Percentiles rank a stretch among this genome's conserved stretches.
Conservation (phyloP, 2,113 vertebrate species). For the Hippocampus zosterae region DNA sequence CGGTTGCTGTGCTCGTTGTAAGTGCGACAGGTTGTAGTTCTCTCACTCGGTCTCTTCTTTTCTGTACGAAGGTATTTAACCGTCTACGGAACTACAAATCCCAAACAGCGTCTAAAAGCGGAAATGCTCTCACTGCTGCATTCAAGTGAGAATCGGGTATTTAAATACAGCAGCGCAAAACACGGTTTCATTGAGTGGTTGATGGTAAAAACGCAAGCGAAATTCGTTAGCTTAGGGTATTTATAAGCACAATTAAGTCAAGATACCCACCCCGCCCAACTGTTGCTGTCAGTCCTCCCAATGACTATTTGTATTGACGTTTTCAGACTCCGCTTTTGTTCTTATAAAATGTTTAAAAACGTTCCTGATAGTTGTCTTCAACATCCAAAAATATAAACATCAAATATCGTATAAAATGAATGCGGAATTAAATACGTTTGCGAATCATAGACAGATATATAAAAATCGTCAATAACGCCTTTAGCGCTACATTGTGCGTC, state of each 20-base stretch:
- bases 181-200: background rate
- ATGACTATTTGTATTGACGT: background rate
- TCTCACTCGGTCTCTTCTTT: slow-evolving; percentile 5
- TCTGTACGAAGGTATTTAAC: background rate
- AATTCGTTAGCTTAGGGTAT: background rate
- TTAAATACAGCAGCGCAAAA: background rate
- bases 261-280: slow-evolving; percentile 8
- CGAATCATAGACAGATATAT: background rate
- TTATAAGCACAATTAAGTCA: background rate
- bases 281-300: background rate
- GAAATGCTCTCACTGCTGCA: background rate
- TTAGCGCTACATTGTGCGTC: background rate
- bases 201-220: too few relatives aligned
- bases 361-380: background rate
- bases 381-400: background rate
- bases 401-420: background rate
- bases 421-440: background rate
- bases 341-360: background rate
- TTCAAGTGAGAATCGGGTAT: background rate
- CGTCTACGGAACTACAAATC: slow-evolving; percentile 51
- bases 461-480: background rate
- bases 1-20: slow-evolving; percentile 6
- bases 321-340: background rate
- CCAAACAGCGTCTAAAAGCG: slow-evolving; percentile 25
- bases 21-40: slow-evolving; percentile 60